Base-by-base conservation (phyloP, 2,888 invertebrate genomes). In the Herminia tarsipennalis region DNA sequence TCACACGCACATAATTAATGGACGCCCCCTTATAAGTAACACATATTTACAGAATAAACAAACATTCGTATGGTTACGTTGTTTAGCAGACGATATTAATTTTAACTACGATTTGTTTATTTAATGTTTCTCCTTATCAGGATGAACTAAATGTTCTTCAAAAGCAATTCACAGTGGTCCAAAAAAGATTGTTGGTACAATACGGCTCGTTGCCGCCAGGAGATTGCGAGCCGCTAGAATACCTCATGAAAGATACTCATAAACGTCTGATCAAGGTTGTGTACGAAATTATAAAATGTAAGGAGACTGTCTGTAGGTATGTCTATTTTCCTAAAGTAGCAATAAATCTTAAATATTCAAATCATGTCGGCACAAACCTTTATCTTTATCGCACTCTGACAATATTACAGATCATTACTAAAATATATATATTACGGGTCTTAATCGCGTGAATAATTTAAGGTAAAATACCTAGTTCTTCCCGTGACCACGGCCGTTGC, bases 201-300 rank as follows among this genome's bases (percentile, higher is more conserved):
- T 95, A 95, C 72, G 95, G 96, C 59, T 96, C 97, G 45, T 93
- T 95, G 72, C 96, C 95, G 37, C 95, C 96, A 0, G 93, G 94
- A 1, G 94, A 96, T 27, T 91, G 97, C 49, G 93, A 93, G 29
- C 94, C 94, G 43, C 82, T 97, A 35, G 95, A 96, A 76, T 93
- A 93, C 33, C 84, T 97, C 3, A 90, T 96, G 70, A 93, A 94
- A 47, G 95, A 95, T 50, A 95, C 96, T 0, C 94, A 95, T 70
- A 78, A 91, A 49, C 94, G 95, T 71, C 86, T 94, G n/a, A 78
- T 89, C 24, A 78, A 79, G 28, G 79, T 85, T 3, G 89, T 92
- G 0, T 80, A 92, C 33, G 76, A 86, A 45, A 86, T 94, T 10
- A 85, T 93, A 63, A 69, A 81, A 32, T 84, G 84, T 50, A 85